Base-by-base conservation (phyloP, 2,888 invertebrate species). In the Eucriotettix oculatus region DNA sequence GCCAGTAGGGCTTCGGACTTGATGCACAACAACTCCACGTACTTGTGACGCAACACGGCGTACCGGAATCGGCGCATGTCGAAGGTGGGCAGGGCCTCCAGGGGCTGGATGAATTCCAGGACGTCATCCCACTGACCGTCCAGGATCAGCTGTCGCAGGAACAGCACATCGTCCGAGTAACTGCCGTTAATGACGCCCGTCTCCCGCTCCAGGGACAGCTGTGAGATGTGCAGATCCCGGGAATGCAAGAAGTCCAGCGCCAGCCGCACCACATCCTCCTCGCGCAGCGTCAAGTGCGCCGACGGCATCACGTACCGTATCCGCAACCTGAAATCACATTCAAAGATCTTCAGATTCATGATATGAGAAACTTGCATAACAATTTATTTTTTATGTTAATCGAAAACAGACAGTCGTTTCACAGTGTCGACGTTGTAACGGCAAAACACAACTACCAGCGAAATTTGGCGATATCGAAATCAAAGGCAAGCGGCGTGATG, bases 81-180 rank as follows among this genome's bases (percentile, higher is more conserved):
- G 73, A 96, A 96, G 53, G 86, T 81, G 17, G 76, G 74, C 62
- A 88, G 74, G 11, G 86, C 83, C 71, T 90, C 88, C 59, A 97
- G 78, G 0, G 97, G 97, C 75, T 96, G 93, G 62, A 96, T 89
- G 74, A 97, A 97, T 72, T 96, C 95, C 62, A 95, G 76, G 1
- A 92, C 95, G 73, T 96, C 95, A 74, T 97, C 96, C 97, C 97
- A 97, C 75, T 96, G 94, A 16, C 97, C 97, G 73, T 97, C 97
- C 59, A 97, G 81, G 66, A 97, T 94, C 58, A 97, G 82, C 74
- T 96, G 95, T 16, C 96, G 81, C 17, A 97, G 78, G 74, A 97
- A 97, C 56, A 97, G 80, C 52, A 94, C 86, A 74, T 97, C 97
- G 74, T 96, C 94, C 14, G 93, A 92, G 73, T 84, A 95, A 71